These are phyloP conservation scores for Apodemia duryi DNA, from an alignment of 2,888 invertebrate genomes.

Conservation along the genomic window DNA sequence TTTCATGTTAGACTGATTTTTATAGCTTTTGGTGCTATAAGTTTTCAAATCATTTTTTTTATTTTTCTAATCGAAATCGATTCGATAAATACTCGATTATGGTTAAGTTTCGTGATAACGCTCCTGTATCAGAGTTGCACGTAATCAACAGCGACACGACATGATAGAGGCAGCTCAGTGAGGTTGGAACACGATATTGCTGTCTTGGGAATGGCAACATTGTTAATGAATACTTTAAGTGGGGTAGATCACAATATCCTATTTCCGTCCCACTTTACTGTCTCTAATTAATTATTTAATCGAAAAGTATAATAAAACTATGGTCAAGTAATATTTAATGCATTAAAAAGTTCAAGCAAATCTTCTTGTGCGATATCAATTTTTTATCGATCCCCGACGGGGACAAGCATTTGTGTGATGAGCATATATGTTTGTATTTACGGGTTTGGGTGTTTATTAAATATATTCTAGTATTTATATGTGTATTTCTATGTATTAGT, in stretches of 20 bases:
- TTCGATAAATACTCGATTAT: neutral
- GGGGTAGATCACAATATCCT: conserved; percentile 3
- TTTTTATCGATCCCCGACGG: too few relatives aligned
- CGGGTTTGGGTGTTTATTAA: too few relatives aligned
- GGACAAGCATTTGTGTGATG: too few relatives aligned
- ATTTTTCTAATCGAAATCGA: neutral
- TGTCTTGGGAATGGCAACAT: conserved; percentile 14
- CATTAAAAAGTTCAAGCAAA: too few relatives aligned
- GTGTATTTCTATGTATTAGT: too few relatives aligned
- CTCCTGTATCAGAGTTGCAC: neutral
- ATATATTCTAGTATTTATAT: too few relatives aligned
- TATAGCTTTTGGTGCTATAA: too few relatives aligned
- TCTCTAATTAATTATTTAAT: neutral
- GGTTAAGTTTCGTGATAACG: neutral
- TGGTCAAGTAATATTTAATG: too few relatives aligned
- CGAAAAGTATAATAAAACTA: neutral
- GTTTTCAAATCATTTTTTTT: neutral
- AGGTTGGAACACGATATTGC: conserved; percentile 13
- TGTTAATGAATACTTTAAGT: conserved; percentile 14
- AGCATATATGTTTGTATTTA: too few relatives aligned
- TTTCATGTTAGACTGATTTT: too few relatives aligned
- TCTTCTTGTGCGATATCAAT: too few relatives aligned
- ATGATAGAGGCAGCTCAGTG: conserved; percentile 15
- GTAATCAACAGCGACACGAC: conserved; percentile 14
- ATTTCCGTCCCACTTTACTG: neutral